A percentile compares a stretch with the other conserved stretches of the same genome.
phyloP scores from a whole-genome alignment of 2,113 vertebrate genomes.

The Zosterops pallidus region DNA sequence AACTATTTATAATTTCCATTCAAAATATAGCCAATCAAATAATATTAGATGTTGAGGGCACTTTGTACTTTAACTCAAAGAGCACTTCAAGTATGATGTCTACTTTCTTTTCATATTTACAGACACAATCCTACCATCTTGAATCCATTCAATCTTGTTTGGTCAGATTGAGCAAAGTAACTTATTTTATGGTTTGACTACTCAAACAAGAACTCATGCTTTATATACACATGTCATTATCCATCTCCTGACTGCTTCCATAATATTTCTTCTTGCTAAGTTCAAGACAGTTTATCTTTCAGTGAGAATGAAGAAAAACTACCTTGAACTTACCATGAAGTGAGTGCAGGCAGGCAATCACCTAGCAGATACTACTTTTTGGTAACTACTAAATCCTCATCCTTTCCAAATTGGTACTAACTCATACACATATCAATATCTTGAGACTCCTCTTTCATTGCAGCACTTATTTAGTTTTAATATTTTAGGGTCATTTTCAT shows the following conservation, averaged over 20 bases:
- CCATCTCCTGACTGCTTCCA: neutral
- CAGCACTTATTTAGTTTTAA: neutral
- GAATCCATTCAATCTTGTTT: neutral
- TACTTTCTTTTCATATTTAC: neutral
- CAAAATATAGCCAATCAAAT: neutral
- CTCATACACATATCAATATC: neutral
- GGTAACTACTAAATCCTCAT: neutral
- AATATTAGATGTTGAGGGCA: neutral
- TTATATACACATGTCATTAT: neutral
- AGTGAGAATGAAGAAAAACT: neutral
- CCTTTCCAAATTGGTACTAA: neutral
- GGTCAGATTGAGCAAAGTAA: neutral
- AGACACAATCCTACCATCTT: neutral
- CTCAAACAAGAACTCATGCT: neutral
- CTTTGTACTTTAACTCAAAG: neutral
- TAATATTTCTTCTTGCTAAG: neutral
- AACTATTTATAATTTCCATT: neutral
- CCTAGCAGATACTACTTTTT: neutral
- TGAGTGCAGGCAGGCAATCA: neutral
- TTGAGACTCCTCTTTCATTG: neutral
- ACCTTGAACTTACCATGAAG: neutral
- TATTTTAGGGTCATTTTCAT: neutral
- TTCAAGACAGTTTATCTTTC: neutral
- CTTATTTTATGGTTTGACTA: neutral
- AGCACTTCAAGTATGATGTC: neutral